phyloP scores from a whole-genome alignment of 2,888 invertebrate genomes.

The Hermaeophaga mercurialis region DNA sequence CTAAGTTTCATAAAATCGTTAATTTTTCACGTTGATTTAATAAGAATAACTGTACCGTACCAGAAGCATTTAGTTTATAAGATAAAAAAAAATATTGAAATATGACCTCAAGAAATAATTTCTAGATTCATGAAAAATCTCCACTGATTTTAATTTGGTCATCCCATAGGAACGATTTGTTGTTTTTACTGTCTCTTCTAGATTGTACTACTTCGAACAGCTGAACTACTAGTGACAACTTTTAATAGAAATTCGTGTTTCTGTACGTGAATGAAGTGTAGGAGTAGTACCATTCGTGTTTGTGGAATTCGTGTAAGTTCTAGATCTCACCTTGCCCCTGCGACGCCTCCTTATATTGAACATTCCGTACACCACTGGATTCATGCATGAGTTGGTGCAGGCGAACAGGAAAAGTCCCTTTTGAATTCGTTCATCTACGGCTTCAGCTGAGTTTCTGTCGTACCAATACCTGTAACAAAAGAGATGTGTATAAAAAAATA shows the following conservation, averaged over 20 bases:
- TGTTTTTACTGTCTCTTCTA: too few species aligned
- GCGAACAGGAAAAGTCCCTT: slow-evolving; percentile 91
- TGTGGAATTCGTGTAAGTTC: slow-evolving; percentile 48
- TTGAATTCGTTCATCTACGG: slow-evolving; percentile 78
- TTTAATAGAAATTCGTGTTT: slow-evolving; percentile 45
- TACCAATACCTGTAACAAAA: slow-evolving; percentile 74
- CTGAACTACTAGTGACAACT: slow-evolving; percentile 13
- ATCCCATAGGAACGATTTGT: too few species aligned
- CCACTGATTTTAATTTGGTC: too few species aligned
- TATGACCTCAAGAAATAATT: too few species aligned
- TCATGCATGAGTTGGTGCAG: slow-evolving; percentile 94
- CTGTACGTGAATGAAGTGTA: slow-evolving; percentile 40
- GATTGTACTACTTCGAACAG: too few species aligned
- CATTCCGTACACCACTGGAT: slow-evolving; percentile 93
- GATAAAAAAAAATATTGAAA: too few species aligned
- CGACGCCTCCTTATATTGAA: slow-evolving; percentile 74
- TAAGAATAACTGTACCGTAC: too few species aligned
- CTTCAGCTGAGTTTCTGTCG: slow-evolving; percentile 71
- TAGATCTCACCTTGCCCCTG: slow-evolving; percentile 55
- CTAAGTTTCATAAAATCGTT: too few species aligned
- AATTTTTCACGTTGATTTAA: too few species aligned
- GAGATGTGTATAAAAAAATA: too few species aligned
- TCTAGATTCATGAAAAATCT: too few species aligned
- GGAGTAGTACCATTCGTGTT: slow-evolving; percentile 31
- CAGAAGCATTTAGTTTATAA: too few species aligned